Evolutionary conservation across 2,888 invertebrate species (phyloP).

Genomic region (Limulus polyphemus): DNA sequence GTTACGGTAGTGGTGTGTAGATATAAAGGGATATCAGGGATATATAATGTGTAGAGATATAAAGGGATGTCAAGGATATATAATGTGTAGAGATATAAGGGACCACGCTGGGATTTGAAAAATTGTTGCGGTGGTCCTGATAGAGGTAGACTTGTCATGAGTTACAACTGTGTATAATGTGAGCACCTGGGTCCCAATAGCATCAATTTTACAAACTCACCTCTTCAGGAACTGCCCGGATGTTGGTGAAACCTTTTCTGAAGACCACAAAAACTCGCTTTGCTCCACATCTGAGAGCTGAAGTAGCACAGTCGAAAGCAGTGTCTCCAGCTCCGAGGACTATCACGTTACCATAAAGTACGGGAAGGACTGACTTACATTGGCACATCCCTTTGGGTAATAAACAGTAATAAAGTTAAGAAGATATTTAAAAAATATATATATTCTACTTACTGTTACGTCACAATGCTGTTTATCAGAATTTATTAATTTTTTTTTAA

Average conservation of each 20-base stretch:
- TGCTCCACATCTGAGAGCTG: conserved; percentile 89
- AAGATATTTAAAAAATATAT: no score
- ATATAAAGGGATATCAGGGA: neutral
- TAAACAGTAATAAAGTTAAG: no score
- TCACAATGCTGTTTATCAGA: no score
- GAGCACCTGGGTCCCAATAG: no score
- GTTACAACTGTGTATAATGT: no score
- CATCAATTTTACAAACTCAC: conserved; percentile 39
- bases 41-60: no score
- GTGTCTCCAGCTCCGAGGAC: conserved; percentile 97
- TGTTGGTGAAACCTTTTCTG: conserved; percentile 82
- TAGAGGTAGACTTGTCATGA: no score
- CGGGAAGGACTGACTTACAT: conserved; percentile 47
- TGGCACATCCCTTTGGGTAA: conserved; percentile 15
- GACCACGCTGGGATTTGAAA: no score
- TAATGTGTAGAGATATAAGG: neutral
- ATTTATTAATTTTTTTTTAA: no score
- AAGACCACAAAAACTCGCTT: conserved; percentile 82
- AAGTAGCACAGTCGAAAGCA: conserved; percentile 98
- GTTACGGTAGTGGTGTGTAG: neutral
- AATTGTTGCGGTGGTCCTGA: no score
- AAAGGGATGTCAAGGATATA: no score
- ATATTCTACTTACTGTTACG: no score
- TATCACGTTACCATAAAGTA: conserved; percentile 60
- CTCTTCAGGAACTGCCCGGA: conserved; percentile 96